These are phyloP conservation scores for Lottia scabra DNA, from an alignment of 2,888 invertebrate genomes.

Conservation along the genomic window DNA sequence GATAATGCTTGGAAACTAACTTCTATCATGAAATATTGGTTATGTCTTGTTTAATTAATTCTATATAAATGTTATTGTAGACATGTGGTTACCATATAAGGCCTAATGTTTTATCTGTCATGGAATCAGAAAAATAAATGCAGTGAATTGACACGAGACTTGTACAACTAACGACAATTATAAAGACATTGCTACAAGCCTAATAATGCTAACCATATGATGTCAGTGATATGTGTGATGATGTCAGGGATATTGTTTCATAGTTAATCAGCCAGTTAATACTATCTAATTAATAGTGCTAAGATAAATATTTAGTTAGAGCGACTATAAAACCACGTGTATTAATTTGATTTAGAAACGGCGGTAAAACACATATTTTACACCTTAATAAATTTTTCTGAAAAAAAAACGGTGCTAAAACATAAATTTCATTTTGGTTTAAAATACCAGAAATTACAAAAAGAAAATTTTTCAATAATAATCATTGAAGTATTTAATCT, in stretches of 20 bases:
- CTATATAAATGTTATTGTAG: too few species aligned
- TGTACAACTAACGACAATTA: background rate
- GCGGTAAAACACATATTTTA: too few species aligned
- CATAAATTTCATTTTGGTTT: too few species aligned
- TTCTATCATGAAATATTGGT: too few species aligned
- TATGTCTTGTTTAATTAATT: too few species aligned
- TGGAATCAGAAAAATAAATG: background rate
- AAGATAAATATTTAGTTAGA: constrained; percentile 3
- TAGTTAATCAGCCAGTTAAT: background rate
- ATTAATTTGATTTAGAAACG: background rate
- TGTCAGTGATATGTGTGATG: constrained; percentile 4
- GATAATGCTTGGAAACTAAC: too few species aligned
- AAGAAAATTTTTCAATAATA: too few species aligned
- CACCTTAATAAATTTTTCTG: too few species aligned
- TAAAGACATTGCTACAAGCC: background rate
- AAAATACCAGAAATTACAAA: too few species aligned
- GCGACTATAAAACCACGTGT: background rate
- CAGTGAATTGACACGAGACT: background rate
- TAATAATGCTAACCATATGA: background rate
- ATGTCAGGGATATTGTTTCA: constrained; percentile 4
- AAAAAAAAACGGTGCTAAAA: too few species aligned
- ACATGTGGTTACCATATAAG: background rate
- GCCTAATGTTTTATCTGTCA: background rate
- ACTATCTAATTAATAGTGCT: background rate
- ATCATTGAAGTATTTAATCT: too few species aligned